Evolutionary conservation across 2,113 vertebrate genomes (phyloP), one percentile per base, ranked within the genome.

Genomic region (Eulemur macaco): DNA sequence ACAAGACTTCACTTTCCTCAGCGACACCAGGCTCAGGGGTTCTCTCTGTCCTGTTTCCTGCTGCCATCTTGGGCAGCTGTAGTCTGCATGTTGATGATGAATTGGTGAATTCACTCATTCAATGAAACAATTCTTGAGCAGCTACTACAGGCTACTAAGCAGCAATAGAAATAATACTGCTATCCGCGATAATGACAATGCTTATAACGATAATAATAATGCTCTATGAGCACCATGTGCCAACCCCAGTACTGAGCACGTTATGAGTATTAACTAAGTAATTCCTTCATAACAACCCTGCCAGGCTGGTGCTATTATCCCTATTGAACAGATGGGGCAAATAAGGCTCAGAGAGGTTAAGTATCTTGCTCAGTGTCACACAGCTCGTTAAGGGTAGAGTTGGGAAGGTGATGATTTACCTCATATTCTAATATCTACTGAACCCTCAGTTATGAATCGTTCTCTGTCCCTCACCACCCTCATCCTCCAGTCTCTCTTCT

Each of bases 1-100:
- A 23, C 39, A 60, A 76, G 58, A 11, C n/a, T 52, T 29, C 42
- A 4, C 0, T 34, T 15, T 84, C 45, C 60, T 71, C 37, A 47
- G 0, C 0, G 25, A 60, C 66, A n/a, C 37, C 66, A 50, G 66
- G 56, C 42, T 71, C 0, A 0, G 17, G 25, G 7, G 18, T 64
- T 74, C 23, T 64, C 54, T 64, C 15, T 73, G 37, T 66, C 50
- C 39, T 1, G 5, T 18, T 81, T 88, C 34, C n/a, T 69, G 58
- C 34, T 56, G 83, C 23, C 88, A 9, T 54, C 69, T 14, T n/a
- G 64, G 82, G 56, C 37, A 73, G 45, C 1, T 6, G 29, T 15
- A 74, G 45, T 20, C 15, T 76, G 14, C 25, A 23, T 23, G 50
- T 60, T 76, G 69, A 17, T 23, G 42, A n/a, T 13, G 50, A 39